A percentile compares a stretch with the other conserved stretches of the same genome.
phyloP scores from a whole-genome alignment of 2,113 vertebrate genomes.

The Mus pahari region DNA sequence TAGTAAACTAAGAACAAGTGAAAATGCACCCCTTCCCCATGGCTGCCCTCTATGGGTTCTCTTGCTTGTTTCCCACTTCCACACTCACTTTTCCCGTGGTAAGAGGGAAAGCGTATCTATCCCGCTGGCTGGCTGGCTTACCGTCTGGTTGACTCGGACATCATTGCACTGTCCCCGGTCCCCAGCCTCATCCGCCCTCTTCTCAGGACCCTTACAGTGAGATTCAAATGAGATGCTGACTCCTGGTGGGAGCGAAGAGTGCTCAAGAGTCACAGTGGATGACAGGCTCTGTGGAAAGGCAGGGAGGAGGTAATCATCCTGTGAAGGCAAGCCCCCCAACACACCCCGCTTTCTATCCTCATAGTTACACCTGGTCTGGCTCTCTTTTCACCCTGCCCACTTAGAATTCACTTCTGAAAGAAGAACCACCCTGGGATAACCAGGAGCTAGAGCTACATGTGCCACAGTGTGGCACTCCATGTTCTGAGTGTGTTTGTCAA shows the following conservation, averaged over 20 bases:
- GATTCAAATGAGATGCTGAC: conserved; percentile 84
- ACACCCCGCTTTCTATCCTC: not conserved
- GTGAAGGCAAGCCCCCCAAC: not conserved
- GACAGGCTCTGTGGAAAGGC: conserved; percentile 84
- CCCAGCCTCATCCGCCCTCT: conserved; percentile 52
- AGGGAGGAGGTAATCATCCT: not conserved
- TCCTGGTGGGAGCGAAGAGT: conserved; percentile 83
- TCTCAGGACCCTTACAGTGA: conserved; percentile 77
- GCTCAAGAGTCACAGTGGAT: conserved; percentile 87
- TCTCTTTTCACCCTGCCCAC: not conserved
- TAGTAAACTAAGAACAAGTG: not conserved
- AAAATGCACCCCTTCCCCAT: not conserved
- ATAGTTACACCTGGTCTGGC: not conserved
- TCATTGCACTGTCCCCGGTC: conserved; percentile 82
- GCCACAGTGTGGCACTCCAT: not conserved
- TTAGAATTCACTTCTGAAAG: not conserved
- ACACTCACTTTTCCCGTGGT: not conserved
- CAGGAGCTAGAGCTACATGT: not conserved
- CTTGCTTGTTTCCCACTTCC: not conserved
- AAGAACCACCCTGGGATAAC: not conserved
- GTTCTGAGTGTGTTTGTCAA: not conserved
- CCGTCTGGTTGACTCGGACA: conserved; percentile 85
- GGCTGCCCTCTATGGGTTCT: not conserved
- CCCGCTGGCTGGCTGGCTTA: conserved; percentile 67
- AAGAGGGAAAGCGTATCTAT: not conserved